A percentile compares a stretch with the other conserved stretches of the same genome.
These are phyloP conservation scores for Tachuris rubrigastra DNA, from an alignment of 2,113 vertebrate species.

Conservation along the genomic window DNA sequence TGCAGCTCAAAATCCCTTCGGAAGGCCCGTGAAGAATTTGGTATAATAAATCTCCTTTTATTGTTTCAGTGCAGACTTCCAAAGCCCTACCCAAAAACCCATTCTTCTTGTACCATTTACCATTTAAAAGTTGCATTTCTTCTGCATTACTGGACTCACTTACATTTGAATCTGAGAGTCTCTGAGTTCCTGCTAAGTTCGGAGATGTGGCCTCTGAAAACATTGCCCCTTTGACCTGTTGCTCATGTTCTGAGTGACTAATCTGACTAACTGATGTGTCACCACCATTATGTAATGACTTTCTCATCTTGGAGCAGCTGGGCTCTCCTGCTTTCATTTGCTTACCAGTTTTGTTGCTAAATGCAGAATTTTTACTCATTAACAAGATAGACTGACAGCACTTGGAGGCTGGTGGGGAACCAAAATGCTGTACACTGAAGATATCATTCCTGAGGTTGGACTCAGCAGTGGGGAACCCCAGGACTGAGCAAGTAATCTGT, in stretches of 20 bases:
- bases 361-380: conserved; percentile 72
- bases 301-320: conserved; percentile 70
- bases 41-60: conserved; percentile 65
- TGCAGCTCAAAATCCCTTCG: conserved; percentile 43
- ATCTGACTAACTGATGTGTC: conserved; percentile 66
- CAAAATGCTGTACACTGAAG: conserved; percentile 73
- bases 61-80: conserved; percentile 51
- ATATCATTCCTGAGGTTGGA: conserved; percentile 71
- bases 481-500: conserved; percentile 79
- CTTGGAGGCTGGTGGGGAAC: conserved; percentile 72
- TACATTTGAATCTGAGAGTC: conserved; percentile 58
- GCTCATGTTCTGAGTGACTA: conserved; percentile 69
- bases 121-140: conserved; percentile 63
- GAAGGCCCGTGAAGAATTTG: conserved; percentile 50
- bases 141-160: conserved; percentile 53
- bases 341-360: conserved; percentile 70
- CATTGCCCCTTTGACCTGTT: conserved; percentile 69
- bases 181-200: conserved; percentile 51
- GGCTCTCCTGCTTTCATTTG: conserved; percentile 55
- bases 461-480: conserved; percentile 75
- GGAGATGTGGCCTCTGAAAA: conserved; percentile 52
- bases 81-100: conserved; percentile 65
- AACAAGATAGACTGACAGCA: conserved; percentile 76
- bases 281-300: conserved; percentile 64
- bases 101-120: conserved; percentile 68